Evolutionary conservation across 2,797 vertebrate species (phyloP), one percentile per base, ranked within the genome.

Genomic region (Hafferia zeledoni): DNA sequence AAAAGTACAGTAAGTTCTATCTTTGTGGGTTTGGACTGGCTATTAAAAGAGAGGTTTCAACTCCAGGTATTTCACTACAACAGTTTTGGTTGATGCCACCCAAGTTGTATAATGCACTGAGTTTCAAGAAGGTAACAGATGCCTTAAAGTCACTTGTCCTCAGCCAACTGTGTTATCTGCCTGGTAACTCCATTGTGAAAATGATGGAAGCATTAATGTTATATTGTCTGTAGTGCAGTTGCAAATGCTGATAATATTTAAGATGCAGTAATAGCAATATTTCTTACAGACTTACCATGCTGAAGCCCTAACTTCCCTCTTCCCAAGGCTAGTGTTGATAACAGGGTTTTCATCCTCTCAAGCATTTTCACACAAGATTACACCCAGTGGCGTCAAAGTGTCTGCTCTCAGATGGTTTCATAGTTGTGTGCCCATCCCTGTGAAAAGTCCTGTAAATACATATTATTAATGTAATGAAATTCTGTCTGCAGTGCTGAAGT

Each of bases 401-500:
- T 84, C 55, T 95, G 65, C 33, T 93, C 82, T 92, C 77, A 75
- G 81, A 71, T 46, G 37, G 59, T 77, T 95, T 91, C 39, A 31
- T 78, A 90, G 59, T 67, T 93, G 64, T 95, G 83, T 69, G 43
- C 60, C 71, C 2, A 3, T 70, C 53, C 78, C 75, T 25, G 46
- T 70, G 64, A 91, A 83, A 81, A 83, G 37, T 46, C 60, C 57
- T 46, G 46, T 0, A 0, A 91, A 94, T 83, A 79, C 50, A 60
- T 64, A 79, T 59, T 69, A 57, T n/a, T 82, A 79, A 78, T 81
- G 55, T 85, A 78, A 92, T 67, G 47, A 93, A 85, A 56, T 91
- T 93, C 87, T 92, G 24, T 96, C 96, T 96, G 92, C 97, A 99
- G 99, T 99, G 80, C 98, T 99, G 98, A 99, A 99, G 96, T 99